Conservation (phyloP, 2,113 vertebrate species). For the Pavo muticus region DNA sequence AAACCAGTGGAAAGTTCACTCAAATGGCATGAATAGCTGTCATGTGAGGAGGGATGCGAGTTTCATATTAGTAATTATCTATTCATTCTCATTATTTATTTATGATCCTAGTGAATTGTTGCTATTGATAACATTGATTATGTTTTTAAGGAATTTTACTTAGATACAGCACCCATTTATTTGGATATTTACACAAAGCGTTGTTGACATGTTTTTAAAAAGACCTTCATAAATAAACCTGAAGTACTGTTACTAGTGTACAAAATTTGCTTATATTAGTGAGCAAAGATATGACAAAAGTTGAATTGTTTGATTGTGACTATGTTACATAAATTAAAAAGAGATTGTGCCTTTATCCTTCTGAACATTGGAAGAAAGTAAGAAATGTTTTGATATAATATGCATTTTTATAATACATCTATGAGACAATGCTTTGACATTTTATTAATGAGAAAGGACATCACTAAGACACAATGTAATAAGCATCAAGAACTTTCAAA, state of each 20-base stretch:
- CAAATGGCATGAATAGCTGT: not conserved
- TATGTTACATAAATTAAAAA: not conserved
- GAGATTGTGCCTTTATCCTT: not conserved
- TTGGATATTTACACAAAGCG: not conserved
- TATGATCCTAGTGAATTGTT: not conserved
- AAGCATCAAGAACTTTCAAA: not conserved
- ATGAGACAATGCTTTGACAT: not conserved
- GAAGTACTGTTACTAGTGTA: not conserved
- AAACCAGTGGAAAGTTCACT: not conserved
- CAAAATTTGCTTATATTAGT: not conserved
- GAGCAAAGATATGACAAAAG: not conserved
- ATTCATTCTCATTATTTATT: not conserved
- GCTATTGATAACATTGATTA: not conserved
- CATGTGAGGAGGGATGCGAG: not conserved
- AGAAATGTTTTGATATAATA: not conserved
- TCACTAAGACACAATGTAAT: not conserved
- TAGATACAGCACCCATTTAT: not conserved
- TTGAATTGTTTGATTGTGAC: not conserved
- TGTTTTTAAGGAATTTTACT: not conserved
- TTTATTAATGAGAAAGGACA: not conserved
- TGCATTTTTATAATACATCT: not conserved
- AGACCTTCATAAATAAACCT: rapidly evolving
- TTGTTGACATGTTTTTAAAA: not conserved
- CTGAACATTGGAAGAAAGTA: not conserved
- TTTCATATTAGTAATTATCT: not conserved